A percentile compares a stretch with the other conserved stretches of the same genome.
phyloP scores from a whole-genome alignment of 1,140 invertebrate genomes.

The Halesus radiatus region DNA sequence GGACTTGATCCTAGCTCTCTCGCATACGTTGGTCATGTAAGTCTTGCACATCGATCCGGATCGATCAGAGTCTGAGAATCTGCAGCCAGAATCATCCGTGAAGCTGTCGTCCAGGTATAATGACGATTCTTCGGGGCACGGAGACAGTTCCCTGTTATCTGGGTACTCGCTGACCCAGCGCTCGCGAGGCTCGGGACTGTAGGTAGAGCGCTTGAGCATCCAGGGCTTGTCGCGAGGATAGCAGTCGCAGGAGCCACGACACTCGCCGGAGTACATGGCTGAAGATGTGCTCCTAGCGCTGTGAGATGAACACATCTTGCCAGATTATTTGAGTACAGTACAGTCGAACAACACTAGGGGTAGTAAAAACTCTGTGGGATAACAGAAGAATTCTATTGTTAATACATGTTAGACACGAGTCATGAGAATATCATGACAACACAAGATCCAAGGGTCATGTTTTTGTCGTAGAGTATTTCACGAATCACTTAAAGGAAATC shows the following conservation, averaged over 20 bases:
- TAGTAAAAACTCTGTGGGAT: too few relatives aligned
- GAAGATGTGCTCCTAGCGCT: not conserved
- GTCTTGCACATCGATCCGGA: slow-evolving; percentile 42
- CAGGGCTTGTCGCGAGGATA: not conserved
- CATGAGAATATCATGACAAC: too few relatives aligned
- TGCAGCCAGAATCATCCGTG: slow-evolving; percentile 49
- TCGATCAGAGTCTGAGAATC: slow-evolving; percentile 41
- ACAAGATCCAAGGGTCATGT: too few relatives aligned
- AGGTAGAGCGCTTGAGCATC: not conserved
- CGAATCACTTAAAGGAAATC: too few relatives aligned
- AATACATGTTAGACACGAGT: too few relatives aligned
- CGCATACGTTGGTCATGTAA: slow-evolving; percentile 31
- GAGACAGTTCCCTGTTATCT: not conserved
- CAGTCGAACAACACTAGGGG: too few relatives aligned
- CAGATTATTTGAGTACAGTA: too few relatives aligned
- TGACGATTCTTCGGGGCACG: slow-evolving; percentile 44
- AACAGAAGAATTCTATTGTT: too few relatives aligned
- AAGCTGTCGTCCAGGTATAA: slow-evolving; percentile 46
- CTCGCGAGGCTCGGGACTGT: slow-evolving; percentile 9
- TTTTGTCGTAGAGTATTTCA: too few relatives aligned
- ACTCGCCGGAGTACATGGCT: slow-evolving; percentile 4
- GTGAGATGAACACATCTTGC: not conserved
- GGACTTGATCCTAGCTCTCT: not conserved
- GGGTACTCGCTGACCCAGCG: slow-evolving; percentile 26
- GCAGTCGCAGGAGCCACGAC: not conserved